Evolutionary conservation across 2,888 invertebrate species (phyloP).

Genomic region (Blastobasis lacticolella): DNA sequence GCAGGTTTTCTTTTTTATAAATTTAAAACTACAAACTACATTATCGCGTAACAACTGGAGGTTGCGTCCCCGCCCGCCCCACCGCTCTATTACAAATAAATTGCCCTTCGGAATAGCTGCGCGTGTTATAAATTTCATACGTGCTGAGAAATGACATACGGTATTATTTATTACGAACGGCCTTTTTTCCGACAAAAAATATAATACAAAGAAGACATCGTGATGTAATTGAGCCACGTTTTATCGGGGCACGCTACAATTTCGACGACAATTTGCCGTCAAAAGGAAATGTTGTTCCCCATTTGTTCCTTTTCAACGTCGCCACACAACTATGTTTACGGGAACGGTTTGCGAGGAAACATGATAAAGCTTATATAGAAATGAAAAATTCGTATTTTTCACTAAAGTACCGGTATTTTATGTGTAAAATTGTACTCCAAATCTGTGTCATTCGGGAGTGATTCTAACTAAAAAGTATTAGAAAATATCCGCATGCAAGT

Average conservation of each 20-base stretch:
- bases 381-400: too few species aligned
- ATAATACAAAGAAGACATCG: conserved; percentile 58
- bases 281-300: conserved; percentile 5
- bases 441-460: too few species aligned
- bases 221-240: conserved; percentile 67
- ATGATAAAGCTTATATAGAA: too few species aligned
- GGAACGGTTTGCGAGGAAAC: too few species aligned
- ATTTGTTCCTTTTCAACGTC: neutral
- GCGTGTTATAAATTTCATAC: conserved; percentile 73
- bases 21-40: too few species aligned
- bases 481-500: too few species aligned
- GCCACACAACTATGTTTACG: neutral
- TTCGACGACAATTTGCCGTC: conserved; percentile 11
- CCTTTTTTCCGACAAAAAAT: conserved; percentile 49
- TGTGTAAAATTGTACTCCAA: too few species aligned
- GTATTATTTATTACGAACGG: conserved; percentile 67
- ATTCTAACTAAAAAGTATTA: too few species aligned
- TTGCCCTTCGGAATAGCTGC: conserved; percentile 64
- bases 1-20: too few species aligned
- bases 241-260: conserved; percentile 19
- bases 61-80: conserved; percentile 18
- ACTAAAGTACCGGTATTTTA: too few species aligned
- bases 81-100: conserved; percentile 70
- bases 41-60: too few species aligned
- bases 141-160: conserved; percentile 75